Conservation (phyloP, 1,140 invertebrate species). For the Chrysoperla carnea region DNA sequence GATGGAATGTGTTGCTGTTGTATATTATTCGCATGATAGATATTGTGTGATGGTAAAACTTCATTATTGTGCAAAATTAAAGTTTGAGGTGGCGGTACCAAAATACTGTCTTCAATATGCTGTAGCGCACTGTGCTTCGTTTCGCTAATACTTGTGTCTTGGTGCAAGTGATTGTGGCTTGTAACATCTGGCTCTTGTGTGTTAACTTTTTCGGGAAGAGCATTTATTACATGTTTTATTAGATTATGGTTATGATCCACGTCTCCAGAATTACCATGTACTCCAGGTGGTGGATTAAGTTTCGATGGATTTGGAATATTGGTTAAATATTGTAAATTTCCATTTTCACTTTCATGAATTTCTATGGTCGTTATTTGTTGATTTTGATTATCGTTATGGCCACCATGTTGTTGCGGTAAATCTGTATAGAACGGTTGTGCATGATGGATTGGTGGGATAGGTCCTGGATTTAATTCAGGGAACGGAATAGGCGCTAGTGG, state of each 20-base stretch:
- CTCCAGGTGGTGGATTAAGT: slow-evolving; percentile 10
- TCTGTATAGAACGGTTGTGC: slow-evolving; percentile 26
- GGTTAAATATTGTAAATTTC: background rate
- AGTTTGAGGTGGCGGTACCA: too few species aligned
- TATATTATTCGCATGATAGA: background rate
- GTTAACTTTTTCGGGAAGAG: background rate
- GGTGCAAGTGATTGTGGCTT: background rate
- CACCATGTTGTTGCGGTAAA: background rate
- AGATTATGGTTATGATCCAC: background rate
- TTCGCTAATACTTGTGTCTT: background rate
- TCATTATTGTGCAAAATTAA: too few species aligned
- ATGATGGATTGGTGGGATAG: slow-evolving; percentile 34
- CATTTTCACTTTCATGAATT: background rate
- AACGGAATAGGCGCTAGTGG: slow-evolving; percentile 26
- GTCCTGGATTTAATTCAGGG: slow-evolving; percentile 29
- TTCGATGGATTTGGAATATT: background rate
- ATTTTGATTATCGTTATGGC: background rate
- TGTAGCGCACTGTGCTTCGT: background rate
- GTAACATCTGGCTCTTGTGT: background rate
- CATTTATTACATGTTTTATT: background rate
- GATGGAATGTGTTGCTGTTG: slow-evolving; percentile 3
- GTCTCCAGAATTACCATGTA: slow-evolving; percentile 5
- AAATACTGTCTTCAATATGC: too few species aligned
- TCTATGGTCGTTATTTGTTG: background rate
- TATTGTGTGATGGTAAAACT: too few species aligned